These are phyloP conservation scores for Marronus borbonicus DNA, from an alignment of 2,888 invertebrate genomes.

Conservation along the genomic window DNA sequence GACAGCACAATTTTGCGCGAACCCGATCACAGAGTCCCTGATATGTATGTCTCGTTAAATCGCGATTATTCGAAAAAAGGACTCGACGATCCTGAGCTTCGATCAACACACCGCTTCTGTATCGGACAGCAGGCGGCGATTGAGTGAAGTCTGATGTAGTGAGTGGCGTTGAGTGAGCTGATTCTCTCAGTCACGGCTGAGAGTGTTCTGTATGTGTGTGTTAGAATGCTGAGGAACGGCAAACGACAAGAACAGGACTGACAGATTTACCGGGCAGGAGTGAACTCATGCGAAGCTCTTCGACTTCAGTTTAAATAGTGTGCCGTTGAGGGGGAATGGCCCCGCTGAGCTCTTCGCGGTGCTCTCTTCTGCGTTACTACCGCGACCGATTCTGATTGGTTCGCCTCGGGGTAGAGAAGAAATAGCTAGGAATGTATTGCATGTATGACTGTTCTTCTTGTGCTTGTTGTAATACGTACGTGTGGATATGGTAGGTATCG, in stretches of 20 bases:
- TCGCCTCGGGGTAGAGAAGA: slow-evolving; percentile 69
- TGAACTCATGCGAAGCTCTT: slow-evolving; percentile 76
- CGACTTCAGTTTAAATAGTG: slow-evolving; percentile 76
- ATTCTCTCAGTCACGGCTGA: slow-evolving; percentile 21
- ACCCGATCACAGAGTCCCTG: slow-evolving; percentile 1
- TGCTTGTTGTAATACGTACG: background rate
- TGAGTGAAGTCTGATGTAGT: slow-evolving; percentile 23
- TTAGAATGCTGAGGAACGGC: slow-evolving; percentile 36
- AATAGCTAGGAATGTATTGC: slow-evolving; percentile 65
- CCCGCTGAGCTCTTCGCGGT: slow-evolving; percentile 76
- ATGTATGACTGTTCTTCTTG: slow-evolving; percentile 25
- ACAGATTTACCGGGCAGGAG: slow-evolving; percentile 71
- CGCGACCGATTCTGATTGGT: slow-evolving; percentile 71
- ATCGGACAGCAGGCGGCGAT: slow-evolving; percentile 38
- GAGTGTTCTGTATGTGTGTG: slow-evolving; percentile 13
- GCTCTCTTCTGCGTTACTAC: slow-evolving; percentile 74
- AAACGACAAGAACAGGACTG: slow-evolving; percentile 57
- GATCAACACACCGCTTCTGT: slow-evolving; percentile 14
- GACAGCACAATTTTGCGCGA: slow-evolving; percentile 28
- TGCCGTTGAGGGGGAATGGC: slow-evolving; percentile 74
- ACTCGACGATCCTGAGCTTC: slow-evolving; percentile 12
- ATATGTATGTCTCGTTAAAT: background rate
- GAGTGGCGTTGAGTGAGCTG: slow-evolving; percentile 17
- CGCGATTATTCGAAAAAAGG: slow-evolving; percentile 21
- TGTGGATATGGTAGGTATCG: slow-evolving; percentile 20